Percentiles rank a stretch among this genome's conserved stretches.
Evolutionary conservation across 2,113 vertebrate species (phyloP).

Genomic region (Tychaedon coryphoeus): DNA sequence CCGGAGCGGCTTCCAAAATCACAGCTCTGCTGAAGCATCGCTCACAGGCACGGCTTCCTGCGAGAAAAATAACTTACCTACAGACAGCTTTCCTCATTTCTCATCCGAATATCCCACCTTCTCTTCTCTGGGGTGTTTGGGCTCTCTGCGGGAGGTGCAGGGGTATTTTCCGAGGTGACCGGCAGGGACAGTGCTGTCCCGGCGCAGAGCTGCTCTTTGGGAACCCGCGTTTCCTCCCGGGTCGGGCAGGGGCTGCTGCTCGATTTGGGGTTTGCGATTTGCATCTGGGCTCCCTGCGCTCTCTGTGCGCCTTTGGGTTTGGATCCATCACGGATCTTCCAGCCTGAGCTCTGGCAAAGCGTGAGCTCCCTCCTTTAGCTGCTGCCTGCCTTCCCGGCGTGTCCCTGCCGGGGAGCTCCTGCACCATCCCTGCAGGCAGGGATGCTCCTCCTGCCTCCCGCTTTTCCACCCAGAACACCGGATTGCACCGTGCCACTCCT

Average conservation of each 20-base stretch:
- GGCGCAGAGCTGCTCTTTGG: neutral
- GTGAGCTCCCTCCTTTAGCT: neutral
- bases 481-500: accelerated
- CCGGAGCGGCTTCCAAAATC: neutral
- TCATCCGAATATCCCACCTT: neutral
- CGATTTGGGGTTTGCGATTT: neutral
- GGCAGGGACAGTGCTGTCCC: neutral
- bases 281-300: neutral
- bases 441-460: neutral
- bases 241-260: neutral
- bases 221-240: accelerated
- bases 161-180: neutral
- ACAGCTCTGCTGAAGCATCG: neutral
- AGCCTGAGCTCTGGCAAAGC: neutral
- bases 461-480: neutral
- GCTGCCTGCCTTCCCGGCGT: neutral
- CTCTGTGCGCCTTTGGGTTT: neutral
- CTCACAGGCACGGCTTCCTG: neutral
- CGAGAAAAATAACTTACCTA: neutral
- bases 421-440: neutral
- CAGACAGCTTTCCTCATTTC: neutral
- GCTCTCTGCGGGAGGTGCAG: neutral
- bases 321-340: neutral
- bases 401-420: too few species aligned
- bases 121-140: neutral